Evolutionary conservation across 2,888 invertebrate genomes (phyloP).

Genomic region (Caenorhabditis sp.): DNA sequence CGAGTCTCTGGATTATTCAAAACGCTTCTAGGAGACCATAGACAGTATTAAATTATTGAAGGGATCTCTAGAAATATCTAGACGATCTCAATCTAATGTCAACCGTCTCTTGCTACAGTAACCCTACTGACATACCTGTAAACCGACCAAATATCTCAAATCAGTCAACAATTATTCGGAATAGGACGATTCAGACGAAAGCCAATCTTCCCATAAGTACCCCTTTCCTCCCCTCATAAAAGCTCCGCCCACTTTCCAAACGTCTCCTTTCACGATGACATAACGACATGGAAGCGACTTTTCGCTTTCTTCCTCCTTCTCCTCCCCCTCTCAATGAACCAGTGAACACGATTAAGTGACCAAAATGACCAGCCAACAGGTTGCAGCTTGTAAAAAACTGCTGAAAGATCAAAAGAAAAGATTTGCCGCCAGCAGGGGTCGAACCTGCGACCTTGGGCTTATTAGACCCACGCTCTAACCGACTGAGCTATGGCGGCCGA

Average conservation of each 20-base stretch:
- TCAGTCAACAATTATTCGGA: neutral
- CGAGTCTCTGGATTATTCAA: too few relatives aligned
- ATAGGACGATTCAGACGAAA: conserved; percentile 40
- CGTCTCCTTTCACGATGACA: conserved; percentile 51
- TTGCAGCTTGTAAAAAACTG: conserved; percentile 3
- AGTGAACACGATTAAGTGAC: conserved; percentile 54
- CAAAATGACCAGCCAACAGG: conserved; percentile 36
- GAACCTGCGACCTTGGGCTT: conserved; percentile 83
- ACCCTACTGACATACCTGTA: neutral
- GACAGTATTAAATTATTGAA: too few relatives aligned
- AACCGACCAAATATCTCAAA: neutral
- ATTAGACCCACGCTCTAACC: conserved; percentile 83
- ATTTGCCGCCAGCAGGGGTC: conserved; percentile 83
- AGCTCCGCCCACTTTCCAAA: conserved; percentile 43
- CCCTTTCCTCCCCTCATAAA: neutral
- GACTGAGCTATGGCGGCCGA: conserved; percentile 79
- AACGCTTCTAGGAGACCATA: too few relatives aligned
- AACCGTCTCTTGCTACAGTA: neutral
- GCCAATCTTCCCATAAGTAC: conserved; percentile 53
- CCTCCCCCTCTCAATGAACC: conserved; percentile 35
- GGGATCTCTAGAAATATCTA: too few relatives aligned
- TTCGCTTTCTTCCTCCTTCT: conserved; percentile 31
- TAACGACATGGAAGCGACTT: conserved; percentile 52
- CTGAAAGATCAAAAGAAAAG: conserved; percentile 6
- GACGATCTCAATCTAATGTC: too few relatives aligned